These are phyloP conservation scores for Macroglossus sobrinus DNA, from an alignment of 2,113 vertebrate genomes.

Conservation along the genomic window DNA sequence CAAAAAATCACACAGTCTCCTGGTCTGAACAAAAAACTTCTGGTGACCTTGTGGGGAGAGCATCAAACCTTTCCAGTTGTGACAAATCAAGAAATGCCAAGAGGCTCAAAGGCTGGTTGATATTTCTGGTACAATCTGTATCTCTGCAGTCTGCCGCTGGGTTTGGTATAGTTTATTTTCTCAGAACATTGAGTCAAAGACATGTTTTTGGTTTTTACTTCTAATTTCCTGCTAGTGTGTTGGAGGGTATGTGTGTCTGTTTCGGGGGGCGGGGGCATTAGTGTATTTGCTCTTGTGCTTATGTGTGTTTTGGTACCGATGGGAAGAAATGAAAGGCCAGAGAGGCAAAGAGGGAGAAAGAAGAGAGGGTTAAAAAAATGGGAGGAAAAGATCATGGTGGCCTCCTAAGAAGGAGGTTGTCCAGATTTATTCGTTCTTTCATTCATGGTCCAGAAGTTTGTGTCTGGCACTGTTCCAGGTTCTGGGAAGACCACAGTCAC, in stretches of 20 bases:
- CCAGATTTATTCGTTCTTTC: not conserved
- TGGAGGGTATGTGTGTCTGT: not conserved
- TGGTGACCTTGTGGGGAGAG: not conserved
- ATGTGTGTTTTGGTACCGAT: accelerated
- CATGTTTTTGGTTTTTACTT: not conserved
- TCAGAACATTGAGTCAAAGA: not conserved
- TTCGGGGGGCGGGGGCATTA: not conserved
- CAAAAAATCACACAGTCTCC: not conserved
- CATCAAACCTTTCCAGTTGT: not conserved
- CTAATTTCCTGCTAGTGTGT: not conserved
- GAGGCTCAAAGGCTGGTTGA: not conserved
- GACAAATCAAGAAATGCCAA: not conserved
- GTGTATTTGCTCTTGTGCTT: not conserved
- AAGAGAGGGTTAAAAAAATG: not conserved
- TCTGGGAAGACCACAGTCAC: not conserved
- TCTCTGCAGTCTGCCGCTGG: not conserved
- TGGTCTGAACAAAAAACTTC: not conserved
- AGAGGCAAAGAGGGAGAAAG: not conserved
- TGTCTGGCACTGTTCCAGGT: not conserved
- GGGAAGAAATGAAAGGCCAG: not conserved
- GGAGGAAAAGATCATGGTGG: accelerated
- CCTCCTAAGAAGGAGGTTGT: not conserved
- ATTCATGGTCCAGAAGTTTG: not conserved
- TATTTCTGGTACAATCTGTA: not conserved
- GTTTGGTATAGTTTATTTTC: not conserved